Evolutionary conservation across 2,797 vertebrate species (phyloP).

Genomic region (Synaphobranchus kaupii): DNA sequence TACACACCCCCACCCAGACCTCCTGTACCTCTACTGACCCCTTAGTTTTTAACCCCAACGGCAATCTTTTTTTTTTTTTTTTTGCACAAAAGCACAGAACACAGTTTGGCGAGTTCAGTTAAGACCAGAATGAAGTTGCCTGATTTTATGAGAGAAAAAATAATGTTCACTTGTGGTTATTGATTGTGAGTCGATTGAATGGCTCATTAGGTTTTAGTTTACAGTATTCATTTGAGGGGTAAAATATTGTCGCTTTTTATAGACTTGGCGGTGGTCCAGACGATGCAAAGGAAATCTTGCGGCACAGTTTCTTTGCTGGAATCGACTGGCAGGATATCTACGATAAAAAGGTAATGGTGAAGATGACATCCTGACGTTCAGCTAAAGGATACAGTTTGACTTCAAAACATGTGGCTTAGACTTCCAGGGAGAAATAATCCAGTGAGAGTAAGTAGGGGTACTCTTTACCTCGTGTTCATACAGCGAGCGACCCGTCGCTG

Average conservation of each 20-base stretch:
- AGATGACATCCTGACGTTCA: neutral
- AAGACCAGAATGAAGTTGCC: too few relatives aligned
- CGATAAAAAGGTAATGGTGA: conserved; percentile 60
- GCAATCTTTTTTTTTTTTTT: too few relatives aligned
- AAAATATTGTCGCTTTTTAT: conserved; percentile 34
- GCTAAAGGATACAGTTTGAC: neutral
- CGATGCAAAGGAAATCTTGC: conserved; percentile 98
- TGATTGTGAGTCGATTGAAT: too few relatives aligned
- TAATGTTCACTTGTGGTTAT: too few relatives aligned
- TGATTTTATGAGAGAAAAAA: too few relatives aligned
- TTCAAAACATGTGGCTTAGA: neutral
- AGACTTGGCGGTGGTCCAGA: conserved; percentile 96
- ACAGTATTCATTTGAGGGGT: too few relatives aligned
- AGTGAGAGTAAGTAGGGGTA: neutral
- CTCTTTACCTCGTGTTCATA: too few relatives aligned
- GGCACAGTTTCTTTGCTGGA: conserved; percentile 93
- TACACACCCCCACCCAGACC: neutral
- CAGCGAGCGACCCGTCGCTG: too few relatives aligned
- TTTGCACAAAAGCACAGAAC: too few relatives aligned
- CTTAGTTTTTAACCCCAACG: too few relatives aligned
- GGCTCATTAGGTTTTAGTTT: too few relatives aligned
- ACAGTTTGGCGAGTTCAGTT: too few relatives aligned
- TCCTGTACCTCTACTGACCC: neutral
- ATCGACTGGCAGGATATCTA: conserved; percentile 97
- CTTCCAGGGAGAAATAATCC: neutral